Evolutionary conservation across 2,113 vertebrate species (phyloP).

Genomic region (Mesoclemmys tuberculata): DNA sequence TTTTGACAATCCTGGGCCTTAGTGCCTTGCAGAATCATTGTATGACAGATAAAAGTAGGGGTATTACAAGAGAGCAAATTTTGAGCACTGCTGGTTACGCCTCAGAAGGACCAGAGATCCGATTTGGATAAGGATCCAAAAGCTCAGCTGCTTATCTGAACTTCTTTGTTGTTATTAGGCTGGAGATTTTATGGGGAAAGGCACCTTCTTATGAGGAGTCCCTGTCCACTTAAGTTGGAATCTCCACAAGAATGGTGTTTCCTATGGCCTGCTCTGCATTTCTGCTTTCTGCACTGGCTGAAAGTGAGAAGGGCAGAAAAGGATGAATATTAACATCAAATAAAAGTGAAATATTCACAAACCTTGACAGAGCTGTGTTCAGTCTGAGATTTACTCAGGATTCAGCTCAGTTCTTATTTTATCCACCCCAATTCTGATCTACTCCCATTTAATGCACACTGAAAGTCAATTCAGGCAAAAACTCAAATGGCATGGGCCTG

Average conservation of each 20-base stretch:
- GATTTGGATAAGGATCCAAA: accelerated
- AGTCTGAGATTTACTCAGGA: not conserved
- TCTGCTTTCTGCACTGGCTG: not conserved
- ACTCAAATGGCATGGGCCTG: not conserved
- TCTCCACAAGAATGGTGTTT: not conserved
- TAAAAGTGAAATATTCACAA: not conserved
- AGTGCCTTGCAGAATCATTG: not conserved
- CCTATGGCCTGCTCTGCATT: not conserved
- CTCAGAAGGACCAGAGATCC: not conserved
- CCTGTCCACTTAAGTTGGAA: not conserved
- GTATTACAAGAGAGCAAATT: not conserved
- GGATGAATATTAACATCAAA: not conserved
- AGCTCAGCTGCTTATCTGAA: not conserved
- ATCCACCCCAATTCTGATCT: not conserved
- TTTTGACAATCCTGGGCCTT: not conserved
- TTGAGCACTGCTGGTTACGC: not conserved
- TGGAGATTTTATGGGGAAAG: not conserved
- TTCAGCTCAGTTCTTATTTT: not conserved
- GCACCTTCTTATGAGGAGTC: accelerated
- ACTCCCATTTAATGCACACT: not conserved
- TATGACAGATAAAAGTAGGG: not conserved
- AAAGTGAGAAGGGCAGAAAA: not conserved
- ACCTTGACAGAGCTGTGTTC: not conserved
- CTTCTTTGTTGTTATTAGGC: not conserved
- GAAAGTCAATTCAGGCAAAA: not conserved